phyloP scores from a whole-genome alignment of 1,140 invertebrate species.

The Zaprionus camerounensis region DNA sequence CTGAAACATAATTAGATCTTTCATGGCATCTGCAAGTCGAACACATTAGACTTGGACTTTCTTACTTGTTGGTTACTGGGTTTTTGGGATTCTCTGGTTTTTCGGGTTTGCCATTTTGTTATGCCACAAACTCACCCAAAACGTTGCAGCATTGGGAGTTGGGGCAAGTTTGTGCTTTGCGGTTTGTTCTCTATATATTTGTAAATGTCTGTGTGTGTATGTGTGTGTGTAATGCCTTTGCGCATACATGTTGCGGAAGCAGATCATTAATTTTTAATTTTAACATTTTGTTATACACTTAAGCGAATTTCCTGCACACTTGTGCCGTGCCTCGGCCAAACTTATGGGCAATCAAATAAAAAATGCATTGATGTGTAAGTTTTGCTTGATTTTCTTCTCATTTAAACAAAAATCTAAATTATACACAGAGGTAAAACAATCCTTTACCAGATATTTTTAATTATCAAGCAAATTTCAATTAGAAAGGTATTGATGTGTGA shows the following conservation, averaged over 20 bases:
- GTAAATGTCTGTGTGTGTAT: slow-evolving; percentile 19
- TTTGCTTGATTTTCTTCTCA: neutral
- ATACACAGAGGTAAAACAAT: neutral
- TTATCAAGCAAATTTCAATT: slow-evolving; percentile 49
- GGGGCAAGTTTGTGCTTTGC: slow-evolving; percentile 28
- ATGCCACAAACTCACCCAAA: slow-evolving; percentile 20
- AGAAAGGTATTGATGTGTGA: slow-evolving; percentile 27
- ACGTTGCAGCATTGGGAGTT: neutral
- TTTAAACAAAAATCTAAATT: neutral
- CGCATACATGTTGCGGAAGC: slow-evolving; percentile 20
- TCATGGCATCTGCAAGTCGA: slow-evolving; percentile 2
- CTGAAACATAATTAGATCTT: neutral
- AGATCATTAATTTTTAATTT: slow-evolving; percentile 72
- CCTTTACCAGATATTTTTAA: slow-evolving; percentile 31
- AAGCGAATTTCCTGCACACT: slow-evolving; percentile 52
- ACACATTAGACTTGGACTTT: neutral
- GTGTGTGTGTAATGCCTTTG: slow-evolving; percentile 5
- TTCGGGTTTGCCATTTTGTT: slow-evolving; percentile 41
- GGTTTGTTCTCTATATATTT: slow-evolving; percentile 21
- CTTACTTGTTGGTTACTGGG: slow-evolving; percentile 15
- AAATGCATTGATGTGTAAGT: slow-evolving; percentile 57
- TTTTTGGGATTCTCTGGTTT: slow-evolving; percentile 37
- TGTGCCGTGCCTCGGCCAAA: slow-evolving; percentile 25
- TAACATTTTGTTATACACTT: slow-evolving; percentile 55
- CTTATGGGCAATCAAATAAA: slow-evolving; percentile 54